Conservation (phyloP, 1,140 invertebrate genomes). For the Tetramorium simillimum region DNA sequence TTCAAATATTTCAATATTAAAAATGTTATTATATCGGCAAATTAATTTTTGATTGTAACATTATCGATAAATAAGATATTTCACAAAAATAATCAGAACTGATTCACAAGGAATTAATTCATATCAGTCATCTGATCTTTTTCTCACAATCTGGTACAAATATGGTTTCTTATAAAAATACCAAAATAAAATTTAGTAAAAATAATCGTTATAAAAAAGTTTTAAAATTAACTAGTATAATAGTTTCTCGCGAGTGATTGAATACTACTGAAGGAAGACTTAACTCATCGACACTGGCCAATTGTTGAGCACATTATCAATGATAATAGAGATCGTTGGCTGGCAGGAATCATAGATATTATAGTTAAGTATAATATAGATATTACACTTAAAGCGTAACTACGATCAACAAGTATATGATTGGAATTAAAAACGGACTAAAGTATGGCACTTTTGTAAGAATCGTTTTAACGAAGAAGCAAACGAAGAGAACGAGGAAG, state of each 20-base stretch:
- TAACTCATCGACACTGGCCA: background rate
- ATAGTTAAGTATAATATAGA: background rate
- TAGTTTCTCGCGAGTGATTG: background rate
- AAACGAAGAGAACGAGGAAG: background rate
- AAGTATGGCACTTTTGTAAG: background rate
- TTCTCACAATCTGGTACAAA: background rate
- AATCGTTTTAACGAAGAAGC: background rate
- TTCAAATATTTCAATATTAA: background rate
- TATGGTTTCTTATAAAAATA: background rate
- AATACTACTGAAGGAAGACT: background rate
- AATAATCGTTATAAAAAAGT: background rate
- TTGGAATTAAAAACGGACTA: background rate
- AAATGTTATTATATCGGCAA: background rate
- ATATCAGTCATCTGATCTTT: background rate
- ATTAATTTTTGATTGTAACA: background rate
- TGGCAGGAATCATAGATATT: background rate
- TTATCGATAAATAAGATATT: background rate
- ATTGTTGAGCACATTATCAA: conserved; percentile 5
- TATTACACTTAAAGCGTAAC: background rate
- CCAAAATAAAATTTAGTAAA: background rate
- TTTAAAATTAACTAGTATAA: background rate
- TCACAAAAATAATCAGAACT: background rate
- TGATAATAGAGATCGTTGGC: background rate
- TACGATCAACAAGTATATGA: background rate
- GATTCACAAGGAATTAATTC: no score